Base-by-base conservation (phyloP, 2,797 vertebrate genomes). In the Siniperca scherzeri region DNA sequence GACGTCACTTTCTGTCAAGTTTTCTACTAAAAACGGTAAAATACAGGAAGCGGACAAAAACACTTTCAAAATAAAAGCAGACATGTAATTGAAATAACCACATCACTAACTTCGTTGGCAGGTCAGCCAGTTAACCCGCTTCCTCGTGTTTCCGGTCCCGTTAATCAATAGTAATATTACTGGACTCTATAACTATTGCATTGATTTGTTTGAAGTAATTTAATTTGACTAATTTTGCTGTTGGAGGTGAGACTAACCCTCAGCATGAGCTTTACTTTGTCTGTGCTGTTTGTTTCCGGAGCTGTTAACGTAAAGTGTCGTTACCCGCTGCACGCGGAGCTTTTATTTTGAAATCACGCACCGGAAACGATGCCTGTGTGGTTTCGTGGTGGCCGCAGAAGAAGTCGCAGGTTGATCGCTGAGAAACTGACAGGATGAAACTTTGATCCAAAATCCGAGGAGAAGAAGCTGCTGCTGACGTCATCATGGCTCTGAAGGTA, bases 401-500 rank as follows among this genome's bases (percentile, higher is more conserved):
- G 77, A 25, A 44, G 65, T 44, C 27, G 38, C 55, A 48, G 57
- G 36, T 60, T 21, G 61, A 12, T 68, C n/a, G 40, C 7, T 7
- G 19, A 33, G 25, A 5, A 36, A 21, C 64, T n/a, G 22, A 46
- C 25, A 68, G 9, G 53, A 82, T 77, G 74, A 77, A 72, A 52
- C 67, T 61, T 38, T 68, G 12, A 82, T 19, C 22, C 8, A 8
- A 38, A 33, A 52, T 16, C 7, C 59, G 22, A 36, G 4, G 38
- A 42, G 4, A 21, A 25, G 33, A 27, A 22, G 36, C 46, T 14
- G 56, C 69, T 44, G 42, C 52, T 38, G 69, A 82, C 56, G 27
- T 73, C 64, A 73, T 10, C 48, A 74, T 83, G 81, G 64, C 70
- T 42, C 22, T 74, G 4, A 38, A 69, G 81, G 81, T 83, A 73